Evolutionary conservation across 2,888 invertebrate species (phyloP), one percentile per base, ranked within the genome.

Genomic region (Liodrosophila aerea): DNA sequence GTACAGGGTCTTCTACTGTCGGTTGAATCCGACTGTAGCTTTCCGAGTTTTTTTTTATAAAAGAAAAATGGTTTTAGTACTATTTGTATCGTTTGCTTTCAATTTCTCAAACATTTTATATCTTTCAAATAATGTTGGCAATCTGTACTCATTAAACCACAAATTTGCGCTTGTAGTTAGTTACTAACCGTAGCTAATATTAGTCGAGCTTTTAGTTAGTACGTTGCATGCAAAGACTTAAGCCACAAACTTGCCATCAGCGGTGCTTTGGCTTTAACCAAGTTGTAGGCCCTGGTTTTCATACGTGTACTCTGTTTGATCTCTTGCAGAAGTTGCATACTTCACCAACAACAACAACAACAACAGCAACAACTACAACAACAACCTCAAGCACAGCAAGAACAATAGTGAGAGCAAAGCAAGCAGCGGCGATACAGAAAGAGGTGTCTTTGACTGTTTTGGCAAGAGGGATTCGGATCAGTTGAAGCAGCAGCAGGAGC

Each of bases 291-390:
- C 77, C 76, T n/a, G n/a, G 69, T 77, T 80, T 86, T 85, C 63
- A 81, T 68, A 85, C 74, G 76, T 85, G 73, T 31, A 15, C 40
- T 41, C 53, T 73, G 65, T 86, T 76, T 88, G 71, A 66, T 87
- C 75, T 87, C 78, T 89, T 89, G 73, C 89, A 89, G 89, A 88
- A 87, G 87, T 89, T 86, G 85, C 87, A 78, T 84, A 87, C 87
- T 85, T 85, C 85, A 85, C 84, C 81, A 88, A 86, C 70, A 65
- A 66, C 59, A 70, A 57, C 64, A 67, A 62, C 83, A 76, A 56
- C 78, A 77, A 63, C 51, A 57, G 31, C 41, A 45, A 9, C 31
- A 57, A n/a, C 27, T 51, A 7, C 47, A 64, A 52, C 57, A 54
- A 36, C 51, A 59, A 36, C 22, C 45, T 45, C 39, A 49, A 63